Base-by-base conservation (phyloP, 2,888 invertebrate genomes). In the Dolichomitus sp. region DNA sequence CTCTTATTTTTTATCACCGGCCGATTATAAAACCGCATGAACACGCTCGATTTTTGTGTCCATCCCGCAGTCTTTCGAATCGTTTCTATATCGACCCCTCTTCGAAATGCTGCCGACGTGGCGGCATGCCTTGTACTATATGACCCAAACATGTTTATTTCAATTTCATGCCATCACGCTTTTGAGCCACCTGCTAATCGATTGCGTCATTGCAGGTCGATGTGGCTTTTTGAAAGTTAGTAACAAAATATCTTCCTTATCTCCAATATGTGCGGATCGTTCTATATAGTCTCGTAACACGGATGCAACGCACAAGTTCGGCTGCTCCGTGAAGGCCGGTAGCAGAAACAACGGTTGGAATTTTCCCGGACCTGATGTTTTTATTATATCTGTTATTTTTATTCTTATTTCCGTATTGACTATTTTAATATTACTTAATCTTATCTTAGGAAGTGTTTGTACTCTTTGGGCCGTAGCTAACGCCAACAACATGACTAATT, bases 41-140 rank as follows among this genome's bases (percentile, higher is more conserved):
- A 81, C 0, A 77, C 77, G 4, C 54, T 72, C 70, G 74, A 76
- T 63, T 68, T 79, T 74, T 74, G 27, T 0, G 68, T 45, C 74
- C 50, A 79, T n/a, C 69, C 68, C 5, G 77, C 80, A 61, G 54
- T 33, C 23, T 70, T 83, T 48, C 68, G 76, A 30, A 72, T 79
- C 4, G 74, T 61, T 57, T 73, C 73, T 4, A 82, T 70, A 63
- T 76, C 73, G 14, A 84, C 33, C n/a, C 40, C 61, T 80, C 37
- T 83, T 63, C 57, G 79, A n/a, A 59, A 79, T 74, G 61, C 84
- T 73, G 33, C 33, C 0, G 52, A 81, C 45, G 69, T 76, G 14
- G 48, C 77, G 40, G 48, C 70, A 45, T 57, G 81, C 50, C 73
- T 73, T 1, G 73, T 68, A 14, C 68, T 74, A 37, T 80, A 73